Evolutionary conservation across 2,113 vertebrate genomes (phyloP).

Genomic region (Callospermophilus lateralis): DNA sequence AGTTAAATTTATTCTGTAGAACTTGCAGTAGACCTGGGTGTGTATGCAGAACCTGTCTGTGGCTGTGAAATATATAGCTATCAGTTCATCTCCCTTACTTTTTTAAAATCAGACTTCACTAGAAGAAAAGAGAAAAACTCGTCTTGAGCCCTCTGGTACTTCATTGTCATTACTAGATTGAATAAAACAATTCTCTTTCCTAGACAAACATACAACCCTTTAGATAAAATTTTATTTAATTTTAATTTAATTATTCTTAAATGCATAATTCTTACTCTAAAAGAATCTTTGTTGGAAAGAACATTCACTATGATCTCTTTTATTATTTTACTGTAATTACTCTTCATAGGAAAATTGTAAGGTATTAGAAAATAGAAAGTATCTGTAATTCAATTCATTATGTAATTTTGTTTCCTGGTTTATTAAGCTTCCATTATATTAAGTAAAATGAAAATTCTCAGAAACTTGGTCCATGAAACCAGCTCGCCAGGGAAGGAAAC

Average conservation of each 20-base stretch:
- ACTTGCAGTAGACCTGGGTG: not conserved
- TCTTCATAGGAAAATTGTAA: not conserved
- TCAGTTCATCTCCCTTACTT: not conserved
- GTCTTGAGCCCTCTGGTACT: not conserved
- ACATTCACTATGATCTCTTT: not conserved
- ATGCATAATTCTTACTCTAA: not conserved
- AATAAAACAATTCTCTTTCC: not conserved
- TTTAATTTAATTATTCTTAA: not conserved
- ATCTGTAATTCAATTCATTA: not conserved
- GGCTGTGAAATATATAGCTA: not conserved
- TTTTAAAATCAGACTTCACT: conserved; percentile 25
- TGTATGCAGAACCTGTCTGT: not conserved
- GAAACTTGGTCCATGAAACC: not conserved
- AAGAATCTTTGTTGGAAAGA: not conserved
- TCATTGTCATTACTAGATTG: not conserved
- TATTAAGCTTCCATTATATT: not conserved
- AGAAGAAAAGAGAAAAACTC: not conserved
- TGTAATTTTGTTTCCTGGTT: not conserved
- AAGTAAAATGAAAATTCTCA: conserved; percentile 32
- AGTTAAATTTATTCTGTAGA: not conserved
- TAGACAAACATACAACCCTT: not conserved
- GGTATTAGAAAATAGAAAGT: not conserved
- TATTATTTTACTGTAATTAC: not conserved
- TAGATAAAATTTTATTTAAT: not conserved
- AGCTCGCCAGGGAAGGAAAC: not conserved